A percentile compares a stretch with the other conserved stretches of the same genome.
These are phyloP conservation scores for Drosophila miranda DNA, from an alignment of 1,140 invertebrate species.

Conservation along the genomic window DNA sequence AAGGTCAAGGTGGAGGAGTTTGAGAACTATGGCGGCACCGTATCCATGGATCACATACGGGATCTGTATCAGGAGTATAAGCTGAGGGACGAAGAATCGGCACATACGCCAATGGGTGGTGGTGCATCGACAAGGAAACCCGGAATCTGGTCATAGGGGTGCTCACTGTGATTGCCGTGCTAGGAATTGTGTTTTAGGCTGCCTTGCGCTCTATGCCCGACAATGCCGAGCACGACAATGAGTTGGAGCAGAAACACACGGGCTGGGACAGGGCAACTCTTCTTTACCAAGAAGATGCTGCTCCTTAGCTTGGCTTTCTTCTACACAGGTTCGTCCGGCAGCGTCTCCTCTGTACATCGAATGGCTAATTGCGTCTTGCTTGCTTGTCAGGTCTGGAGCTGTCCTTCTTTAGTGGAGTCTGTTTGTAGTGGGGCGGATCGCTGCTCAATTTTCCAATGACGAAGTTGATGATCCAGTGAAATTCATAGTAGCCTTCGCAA, in stretches of 20 bases:
- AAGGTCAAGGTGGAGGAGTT: slow-evolving; percentile 51
- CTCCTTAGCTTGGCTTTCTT: slow-evolving; percentile 93
- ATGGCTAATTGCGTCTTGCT: slow-evolving; percentile 83
- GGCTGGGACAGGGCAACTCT: slow-evolving; percentile 87
- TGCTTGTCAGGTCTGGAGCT: slow-evolving; percentile 95
- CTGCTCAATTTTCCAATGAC: too few relatives aligned
- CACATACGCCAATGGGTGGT: slow-evolving; percentile 52
- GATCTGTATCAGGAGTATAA: slow-evolving; percentile 87
- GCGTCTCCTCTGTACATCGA: slow-evolving; percentile 82
- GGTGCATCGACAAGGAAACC: slow-evolving; percentile 85
- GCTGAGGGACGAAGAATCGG: slow-evolving; percentile 83
- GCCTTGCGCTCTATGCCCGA: slow-evolving; percentile 85
- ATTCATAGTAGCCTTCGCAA: too few relatives aligned
- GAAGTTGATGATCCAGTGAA: too few relatives aligned
- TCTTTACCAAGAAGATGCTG: slow-evolving; percentile 92
- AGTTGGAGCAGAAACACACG: slow-evolving; percentile 84
- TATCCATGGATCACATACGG: slow-evolving; percentile 85
- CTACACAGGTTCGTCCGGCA: slow-evolving; percentile 86
- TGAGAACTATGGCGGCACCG: slow-evolving; percentile 65
- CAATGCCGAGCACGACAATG: slow-evolving; percentile 84
- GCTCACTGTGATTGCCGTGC: slow-evolving; percentile 86
- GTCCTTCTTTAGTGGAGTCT: slow-evolving; percentile 92
- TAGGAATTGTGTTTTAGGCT: slow-evolving; percentile 88
- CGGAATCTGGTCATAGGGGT: slow-evolving; percentile 90
- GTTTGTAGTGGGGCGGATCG: too few relatives aligned